Conservation (phyloP, 2,888 invertebrate species). For the Priapulus caudatus region DNA sequence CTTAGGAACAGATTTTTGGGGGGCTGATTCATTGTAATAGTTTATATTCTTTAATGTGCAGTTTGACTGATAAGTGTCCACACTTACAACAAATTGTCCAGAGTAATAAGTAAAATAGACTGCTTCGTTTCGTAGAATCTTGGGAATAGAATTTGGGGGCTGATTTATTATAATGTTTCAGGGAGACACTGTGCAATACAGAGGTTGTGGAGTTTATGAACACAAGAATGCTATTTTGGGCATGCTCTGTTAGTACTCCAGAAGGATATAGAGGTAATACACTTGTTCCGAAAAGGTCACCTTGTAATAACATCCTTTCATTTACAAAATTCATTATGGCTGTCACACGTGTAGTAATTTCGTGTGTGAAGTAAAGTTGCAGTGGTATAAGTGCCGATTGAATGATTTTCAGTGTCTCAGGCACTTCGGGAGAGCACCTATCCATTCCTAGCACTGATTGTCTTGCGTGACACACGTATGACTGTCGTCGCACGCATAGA, state of each 20-base stretch:
- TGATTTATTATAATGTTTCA: constrained; percentile 18
- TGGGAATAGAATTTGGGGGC: too few relatives aligned
- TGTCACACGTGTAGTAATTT: too few relatives aligned
- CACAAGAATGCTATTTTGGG: constrained; percentile 73
- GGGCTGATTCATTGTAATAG: not conserved
- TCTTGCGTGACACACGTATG: constrained; percentile 79
- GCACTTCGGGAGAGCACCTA: constrained; percentile 67
- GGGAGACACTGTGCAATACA: constrained; percentile 42
- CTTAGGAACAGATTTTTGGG: too few relatives aligned
- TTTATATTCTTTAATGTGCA: not conserved
- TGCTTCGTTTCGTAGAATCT: too few relatives aligned
- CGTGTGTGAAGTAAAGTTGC: too few relatives aligned
- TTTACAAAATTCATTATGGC: too few relatives aligned
- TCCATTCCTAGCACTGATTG: constrained; percentile 80
- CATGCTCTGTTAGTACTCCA: constrained; percentile 69
- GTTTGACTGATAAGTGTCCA: too few relatives aligned
- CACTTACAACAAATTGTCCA: too few relatives aligned
- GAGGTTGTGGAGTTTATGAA: constrained; percentile 69
- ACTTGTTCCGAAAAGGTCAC: not conserved
- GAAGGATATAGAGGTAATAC: constrained; percentile 65
- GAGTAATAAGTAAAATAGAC: too few relatives aligned
- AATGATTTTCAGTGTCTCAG: constrained; percentile 54
- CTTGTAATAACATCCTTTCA: constrained; percentile 4
- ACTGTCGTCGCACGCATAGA: constrained; percentile 78
- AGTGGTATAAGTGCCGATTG: constrained; percentile 5